A percentile compares a stretch with the other conserved stretches of the same genome.
phyloP scores from a whole-genome alignment of 2,113 vertebrate genomes.

The Alligator mississippiensis region DNA sequence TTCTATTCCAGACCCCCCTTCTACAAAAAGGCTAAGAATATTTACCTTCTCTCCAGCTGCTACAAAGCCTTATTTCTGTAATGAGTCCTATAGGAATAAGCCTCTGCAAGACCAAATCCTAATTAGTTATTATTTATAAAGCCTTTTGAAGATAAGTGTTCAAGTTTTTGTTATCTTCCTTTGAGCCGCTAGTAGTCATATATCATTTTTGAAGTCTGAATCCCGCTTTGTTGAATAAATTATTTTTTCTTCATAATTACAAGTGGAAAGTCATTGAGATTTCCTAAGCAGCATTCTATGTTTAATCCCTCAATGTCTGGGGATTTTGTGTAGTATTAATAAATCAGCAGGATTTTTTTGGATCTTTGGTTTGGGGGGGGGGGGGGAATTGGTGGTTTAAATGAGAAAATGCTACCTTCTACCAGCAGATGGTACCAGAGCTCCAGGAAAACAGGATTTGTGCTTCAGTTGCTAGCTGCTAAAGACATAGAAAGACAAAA shows the following conservation, averaged over 20 bases:
- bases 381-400: rapidly evolving
- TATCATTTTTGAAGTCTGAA: not conserved
- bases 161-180: not conserved
- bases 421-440: conserved; percentile 50
- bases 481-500: not conserved
- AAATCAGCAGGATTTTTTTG: no score
- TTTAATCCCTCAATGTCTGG: not conserved
- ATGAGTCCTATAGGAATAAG: not conserved
- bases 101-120: not conserved
- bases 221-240: not conserved
- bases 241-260: not conserved
- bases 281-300: not conserved
- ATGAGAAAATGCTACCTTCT: rapidly evolving
- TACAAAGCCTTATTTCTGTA: not conserved
- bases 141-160: not conserved
- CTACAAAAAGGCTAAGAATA: not conserved
- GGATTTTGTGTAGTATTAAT: not conserved
- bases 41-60: rapidly evolving
- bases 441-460: rapidly evolving
- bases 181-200: not conserved
- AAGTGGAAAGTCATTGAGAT: not conserved
- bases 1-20: not conserved
- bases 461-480: not conserved
- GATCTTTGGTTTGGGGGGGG: no score
- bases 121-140: not conserved